These are phyloP conservation scores for Stenolophus ochropezus DNA, from an alignment of 2,888 invertebrate genomes.

Conservation along the genomic window DNA sequence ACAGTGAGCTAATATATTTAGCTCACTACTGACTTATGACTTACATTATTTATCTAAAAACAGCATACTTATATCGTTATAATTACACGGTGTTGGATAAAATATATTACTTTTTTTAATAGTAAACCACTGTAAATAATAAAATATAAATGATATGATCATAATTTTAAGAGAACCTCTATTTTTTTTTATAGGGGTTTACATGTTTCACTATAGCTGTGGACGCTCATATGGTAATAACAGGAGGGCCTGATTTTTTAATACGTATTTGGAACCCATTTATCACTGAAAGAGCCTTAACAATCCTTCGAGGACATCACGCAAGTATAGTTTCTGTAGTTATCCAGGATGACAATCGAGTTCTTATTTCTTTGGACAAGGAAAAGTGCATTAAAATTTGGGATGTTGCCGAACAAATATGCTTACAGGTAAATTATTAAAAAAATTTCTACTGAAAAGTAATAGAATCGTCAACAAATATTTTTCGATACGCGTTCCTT, in stretches of 20 bases:
- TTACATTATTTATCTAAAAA: no score
- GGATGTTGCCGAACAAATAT: constrained; percentile 80
- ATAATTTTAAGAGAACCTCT: no score
- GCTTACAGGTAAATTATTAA: constrained; percentile 82
- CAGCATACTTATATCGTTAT: no score
- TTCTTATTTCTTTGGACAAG: constrained; percentile 83
- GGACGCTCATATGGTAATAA: constrained; percentile 77
- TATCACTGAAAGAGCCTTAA: constrained; percentile 80
- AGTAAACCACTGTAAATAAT: no score
- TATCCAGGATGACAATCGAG: constrained; percentile 80
- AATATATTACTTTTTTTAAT: no score
- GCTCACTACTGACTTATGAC: no score
- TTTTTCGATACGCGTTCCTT: no score
- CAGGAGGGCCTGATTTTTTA: constrained; percentile 85
- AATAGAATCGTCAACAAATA: no score
- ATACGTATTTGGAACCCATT: constrained; percentile 87
- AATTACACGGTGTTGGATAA: no score
- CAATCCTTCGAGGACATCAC: constrained; percentile 82
- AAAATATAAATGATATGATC: no score
- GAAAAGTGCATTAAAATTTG: constrained; percentile 86
- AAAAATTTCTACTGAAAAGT: no score
- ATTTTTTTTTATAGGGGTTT: constrained; percentile 75
- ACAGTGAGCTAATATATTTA: no score
- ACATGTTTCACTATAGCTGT: constrained; percentile 80
- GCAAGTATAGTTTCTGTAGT: constrained; percentile 81